Evolutionary conservation across 2,888 invertebrate genomes (phyloP).

Genomic region (Plebejus argus): DNA sequence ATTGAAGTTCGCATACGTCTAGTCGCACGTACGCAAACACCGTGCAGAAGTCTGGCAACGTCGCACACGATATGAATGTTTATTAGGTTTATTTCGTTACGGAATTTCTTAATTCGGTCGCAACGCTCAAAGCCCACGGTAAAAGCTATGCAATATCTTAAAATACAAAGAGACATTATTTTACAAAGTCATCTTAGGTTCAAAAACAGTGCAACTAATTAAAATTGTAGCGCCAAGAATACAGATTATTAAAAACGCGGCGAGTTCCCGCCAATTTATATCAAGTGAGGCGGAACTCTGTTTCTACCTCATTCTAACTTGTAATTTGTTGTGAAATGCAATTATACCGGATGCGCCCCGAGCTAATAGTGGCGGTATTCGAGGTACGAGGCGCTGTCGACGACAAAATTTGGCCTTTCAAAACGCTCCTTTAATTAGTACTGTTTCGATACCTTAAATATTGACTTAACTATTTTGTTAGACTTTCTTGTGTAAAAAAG

Average conservation of each 20-base stretch:
- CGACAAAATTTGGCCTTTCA: conserved; percentile 38
- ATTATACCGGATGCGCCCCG: conserved; percentile 62
- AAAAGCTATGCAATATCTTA: too few relatives aligned
- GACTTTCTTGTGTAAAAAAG: background rate
- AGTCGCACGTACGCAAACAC: too few relatives aligned
- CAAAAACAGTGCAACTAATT: background rate
- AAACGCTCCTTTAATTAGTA: conserved; percentile 29
- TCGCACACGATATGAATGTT: too few relatives aligned
- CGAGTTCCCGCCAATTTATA: conserved; percentile 43
- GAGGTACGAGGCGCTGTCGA: conserved; percentile 41
- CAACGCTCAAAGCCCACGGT: too few relatives aligned
- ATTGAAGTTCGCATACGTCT: too few relatives aligned
- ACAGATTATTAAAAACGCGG: conserved; percentile 39
- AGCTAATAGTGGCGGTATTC: conserved; percentile 56
- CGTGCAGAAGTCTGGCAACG: too few relatives aligned
- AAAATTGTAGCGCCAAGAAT: background rate
- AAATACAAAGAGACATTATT: too few relatives aligned
- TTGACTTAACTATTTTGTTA: background rate
- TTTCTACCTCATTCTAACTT: conserved; percentile 67
- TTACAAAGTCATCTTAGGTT: background rate
- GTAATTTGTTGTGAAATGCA: conserved; percentile 73
- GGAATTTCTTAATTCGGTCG: too few relatives aligned
- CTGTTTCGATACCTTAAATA: conserved; percentile 7
- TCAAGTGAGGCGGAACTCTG: conserved; percentile 49
- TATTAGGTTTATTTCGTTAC: too few relatives aligned